A percentile compares a stretch with the other conserved stretches of the same genome.
phyloP scores from a whole-genome alignment of 2,888 invertebrate species.

The Merodon equestris region DNA sequence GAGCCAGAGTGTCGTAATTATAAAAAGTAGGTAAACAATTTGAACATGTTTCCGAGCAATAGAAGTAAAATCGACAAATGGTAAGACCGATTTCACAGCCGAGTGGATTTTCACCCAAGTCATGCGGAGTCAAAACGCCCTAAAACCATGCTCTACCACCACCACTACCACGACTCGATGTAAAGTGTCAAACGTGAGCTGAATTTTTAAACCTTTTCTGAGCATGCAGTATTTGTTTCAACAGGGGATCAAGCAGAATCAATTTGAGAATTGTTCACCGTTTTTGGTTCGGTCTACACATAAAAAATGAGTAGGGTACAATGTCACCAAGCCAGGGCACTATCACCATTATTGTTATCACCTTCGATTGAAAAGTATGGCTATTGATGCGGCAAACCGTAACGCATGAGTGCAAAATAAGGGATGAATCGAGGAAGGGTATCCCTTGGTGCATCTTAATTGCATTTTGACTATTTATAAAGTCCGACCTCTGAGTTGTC shows the following conservation, averaged over 20 bases:
- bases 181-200: slow-evolving; percentile 59
- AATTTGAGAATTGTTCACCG: slow-evolving; percentile 40
- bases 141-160: slow-evolving; percentile 39
- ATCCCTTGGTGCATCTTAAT: too few relatives aligned
- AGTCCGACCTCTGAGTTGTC: not conserved
- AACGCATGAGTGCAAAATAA: not conserved
- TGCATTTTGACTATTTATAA: too few relatives aligned
- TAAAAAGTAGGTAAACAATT: too few relatives aligned
- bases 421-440: too few relatives aligned
- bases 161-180: slow-evolving; percentile 46
- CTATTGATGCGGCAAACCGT: not conserved
- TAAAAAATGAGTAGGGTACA: slow-evolving; percentile 1
- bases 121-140: slow-evolving; percentile 45
- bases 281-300: slow-evolving; percentile 7
- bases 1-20: too few relatives aligned
- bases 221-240: slow-evolving; percentile 54
- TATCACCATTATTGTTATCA: slow-evolving; percentile 17
- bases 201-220: slow-evolving; percentile 61
- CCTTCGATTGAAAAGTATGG: slow-evolving; percentile 35
- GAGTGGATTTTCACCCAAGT: slow-evolving; percentile 58
- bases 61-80: too few relatives aligned
- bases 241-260: slow-evolving; percentile 12
- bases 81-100: slow-evolving; percentile 29
- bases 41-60: too few relatives aligned
- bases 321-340: slow-evolving; percentile 23